These are phyloP conservation scores for Rhagologus leucostigma DNA, from an alignment of 2,113 vertebrate species.

Conservation along the genomic window DNA sequence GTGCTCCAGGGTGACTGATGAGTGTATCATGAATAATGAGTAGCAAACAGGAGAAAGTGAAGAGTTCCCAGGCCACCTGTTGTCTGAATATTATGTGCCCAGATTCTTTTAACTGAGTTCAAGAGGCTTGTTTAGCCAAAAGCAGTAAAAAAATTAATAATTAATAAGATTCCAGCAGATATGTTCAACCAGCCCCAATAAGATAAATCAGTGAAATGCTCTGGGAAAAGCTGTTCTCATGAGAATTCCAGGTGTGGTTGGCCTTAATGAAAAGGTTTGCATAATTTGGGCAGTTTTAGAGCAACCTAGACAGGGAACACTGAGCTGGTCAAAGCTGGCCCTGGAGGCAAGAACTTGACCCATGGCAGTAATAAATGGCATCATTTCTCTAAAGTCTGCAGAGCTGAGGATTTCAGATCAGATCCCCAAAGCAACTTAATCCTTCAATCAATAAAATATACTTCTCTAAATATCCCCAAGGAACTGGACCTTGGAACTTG, in stretches of 20 bases:
- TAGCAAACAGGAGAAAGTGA: neutral
- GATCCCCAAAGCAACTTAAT: constrained; percentile 45
- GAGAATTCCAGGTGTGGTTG: constrained; percentile 4
- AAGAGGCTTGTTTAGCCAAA: neutral
- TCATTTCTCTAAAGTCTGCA: neutral
- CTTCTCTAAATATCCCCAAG: neutral
- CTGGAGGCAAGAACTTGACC: constrained; percentile 29
- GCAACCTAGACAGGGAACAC: neutral
- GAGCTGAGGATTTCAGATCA: neutral
- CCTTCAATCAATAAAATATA: constrained; percentile 43
- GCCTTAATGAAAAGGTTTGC: neutral
- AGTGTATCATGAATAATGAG: neutral
- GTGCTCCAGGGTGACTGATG: neutral
- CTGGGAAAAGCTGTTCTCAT: neutral
- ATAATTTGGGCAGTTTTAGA: neutral
- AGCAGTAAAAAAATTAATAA: neutral
- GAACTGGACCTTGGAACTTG: constrained; percentile 22
- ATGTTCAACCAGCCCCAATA: neutral
- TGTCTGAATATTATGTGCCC: neutral
- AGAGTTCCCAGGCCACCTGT: neutral
- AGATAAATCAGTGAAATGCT: neutral
- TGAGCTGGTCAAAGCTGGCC: neutral
- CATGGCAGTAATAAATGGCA: neutral
- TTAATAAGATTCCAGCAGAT: constrained; percentile 2
- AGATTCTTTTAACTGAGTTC: neutral